A percentile compares a stretch with the other conserved stretches of the same genome.
These are phyloP conservation scores for Imbricaverruca yamaguchii DNA, from an alignment of 2,888 invertebrate genomes.

Conservation along the genomic window DNA sequence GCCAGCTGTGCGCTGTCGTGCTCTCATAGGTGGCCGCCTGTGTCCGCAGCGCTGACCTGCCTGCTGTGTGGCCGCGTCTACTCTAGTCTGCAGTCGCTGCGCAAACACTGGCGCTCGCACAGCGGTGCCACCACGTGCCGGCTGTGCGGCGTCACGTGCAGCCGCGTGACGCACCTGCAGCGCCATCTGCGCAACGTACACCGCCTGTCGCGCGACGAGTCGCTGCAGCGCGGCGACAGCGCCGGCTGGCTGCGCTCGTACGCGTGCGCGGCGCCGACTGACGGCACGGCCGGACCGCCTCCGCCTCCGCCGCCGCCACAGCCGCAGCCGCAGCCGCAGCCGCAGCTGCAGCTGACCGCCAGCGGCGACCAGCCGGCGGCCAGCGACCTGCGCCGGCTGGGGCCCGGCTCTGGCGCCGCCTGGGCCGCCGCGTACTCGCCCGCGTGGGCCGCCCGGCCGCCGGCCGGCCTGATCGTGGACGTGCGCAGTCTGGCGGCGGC, in stretches of 20 bases:
- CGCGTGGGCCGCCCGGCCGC: too few relatives aligned
- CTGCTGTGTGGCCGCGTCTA: background rate
- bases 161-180: slow-evolving; percentile 8
- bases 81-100: background rate
- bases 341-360: too few relatives aligned
- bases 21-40: too few relatives aligned
- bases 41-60: background rate
- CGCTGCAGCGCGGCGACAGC: background rate
- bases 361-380: too few relatives aligned
- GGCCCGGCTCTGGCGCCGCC: too few relatives aligned
- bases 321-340: background rate
- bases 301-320: background rate
- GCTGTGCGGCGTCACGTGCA: background rate
- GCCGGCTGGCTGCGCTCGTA: background rate
- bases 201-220: background rate
- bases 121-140: slow-evolving; percentile 13
- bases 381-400: too few relatives aligned
- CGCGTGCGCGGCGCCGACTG: background rate
- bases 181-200: slow-evolving; percentile 19
- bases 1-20: too few relatives aligned
- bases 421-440: too few relatives aligned
- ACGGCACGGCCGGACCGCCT: background rate
- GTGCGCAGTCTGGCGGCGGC: too few relatives aligned
- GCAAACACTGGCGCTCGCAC: slow-evolving; percentile 8
- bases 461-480: too few relatives aligned